Evolutionary conservation across 2,888 invertebrate species (phyloP), one percentile per base, ranked within the genome.

Genomic region (Spodoptera picta): DNA sequence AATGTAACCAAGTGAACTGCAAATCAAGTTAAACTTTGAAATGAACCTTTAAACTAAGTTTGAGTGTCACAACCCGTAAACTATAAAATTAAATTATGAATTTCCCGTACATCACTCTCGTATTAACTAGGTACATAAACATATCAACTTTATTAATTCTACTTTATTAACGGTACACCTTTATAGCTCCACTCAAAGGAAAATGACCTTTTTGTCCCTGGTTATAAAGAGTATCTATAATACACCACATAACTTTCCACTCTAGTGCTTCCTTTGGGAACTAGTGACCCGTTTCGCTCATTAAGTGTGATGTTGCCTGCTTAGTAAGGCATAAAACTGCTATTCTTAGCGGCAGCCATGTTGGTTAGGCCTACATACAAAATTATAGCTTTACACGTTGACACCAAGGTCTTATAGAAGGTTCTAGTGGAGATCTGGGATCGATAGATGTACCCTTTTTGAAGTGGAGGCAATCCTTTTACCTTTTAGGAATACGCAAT

Each of bases 121-220:
- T 36, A 59, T 52, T 59, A 60, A 52, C 54, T 44, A 24, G 59
- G 44, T 49, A 55, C 45, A 51, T 69, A 64, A 12, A 75, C 73
- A 61, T 73, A 73, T 74, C 75, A 85, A 84, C 83, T 84, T 83
- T 77, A 59, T 67, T 75, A 82, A 80, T 83, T 75, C 69, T 78
- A 70, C 69, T 73, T 75, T 62, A 50, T 61, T 54, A 68, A 48
- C 50, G 27, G 46, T 60, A 49, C 68, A 61, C 47, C 45, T 54
- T 63, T 58, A 58, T 59, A 46, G 60, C 42, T 24, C 3, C n/a
- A n/a, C 9, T 44, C 57, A 69, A 65, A 45, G 56, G 27, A 77
- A 76, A 73, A 49, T 77, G 47, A 60, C 65, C 73, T 70, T 71
- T 36, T 79, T 77, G 52, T 6, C 1, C 24, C 4, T 53, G 57